These are phyloP conservation scores for Heliothis subflexa DNA, from an alignment of 1,140 invertebrate species.

Conservation along the genomic window DNA sequence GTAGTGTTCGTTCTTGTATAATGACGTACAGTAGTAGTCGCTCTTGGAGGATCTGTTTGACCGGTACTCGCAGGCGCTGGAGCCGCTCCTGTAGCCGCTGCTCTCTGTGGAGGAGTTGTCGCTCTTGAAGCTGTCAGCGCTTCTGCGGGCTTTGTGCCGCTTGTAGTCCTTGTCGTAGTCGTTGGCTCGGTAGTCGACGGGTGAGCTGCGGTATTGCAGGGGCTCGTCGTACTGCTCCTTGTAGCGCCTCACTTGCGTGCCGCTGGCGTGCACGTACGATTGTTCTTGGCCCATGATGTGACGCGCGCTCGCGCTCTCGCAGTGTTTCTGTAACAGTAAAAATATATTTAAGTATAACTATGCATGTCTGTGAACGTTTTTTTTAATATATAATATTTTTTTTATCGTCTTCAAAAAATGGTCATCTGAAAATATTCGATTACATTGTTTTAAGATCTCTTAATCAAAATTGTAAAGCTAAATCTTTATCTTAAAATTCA, in stretches of 20 bases:
- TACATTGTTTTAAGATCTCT: background rate
- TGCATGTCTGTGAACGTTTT: background rate
- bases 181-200: conserved; percentile 61
- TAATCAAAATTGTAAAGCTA: background rate
- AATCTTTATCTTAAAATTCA: background rate
- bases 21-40: conserved; percentile 77
- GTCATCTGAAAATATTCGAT: background rate
- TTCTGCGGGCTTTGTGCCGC: conserved; percentile 71
- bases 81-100: conserved; percentile 81
- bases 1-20: conserved; percentile 86
- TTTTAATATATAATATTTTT: no score
- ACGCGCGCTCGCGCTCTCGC: conserved; percentile 58
- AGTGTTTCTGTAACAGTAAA: conserved; percentile 63
- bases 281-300: conserved; percentile 82
- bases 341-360: conserved; percentile 25
- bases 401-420: no score
- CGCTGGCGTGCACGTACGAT: conserved; percentile 75
- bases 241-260: conserved; percentile 69
- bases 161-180: conserved; percentile 75
- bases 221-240: conserved; percentile 75
- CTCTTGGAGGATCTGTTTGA: conserved; percentile 79
- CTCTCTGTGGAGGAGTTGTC: conserved; percentile 79
- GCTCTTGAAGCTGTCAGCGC: conserved; percentile 79
- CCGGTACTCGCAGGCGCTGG: conserved; percentile 73
- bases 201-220: conserved; percentile 63